A percentile compares a stretch with the other conserved stretches of the same genome.
phyloP scores from a whole-genome alignment of 2,113 vertebrate species.

The Haemorhous mexicanus region DNA sequence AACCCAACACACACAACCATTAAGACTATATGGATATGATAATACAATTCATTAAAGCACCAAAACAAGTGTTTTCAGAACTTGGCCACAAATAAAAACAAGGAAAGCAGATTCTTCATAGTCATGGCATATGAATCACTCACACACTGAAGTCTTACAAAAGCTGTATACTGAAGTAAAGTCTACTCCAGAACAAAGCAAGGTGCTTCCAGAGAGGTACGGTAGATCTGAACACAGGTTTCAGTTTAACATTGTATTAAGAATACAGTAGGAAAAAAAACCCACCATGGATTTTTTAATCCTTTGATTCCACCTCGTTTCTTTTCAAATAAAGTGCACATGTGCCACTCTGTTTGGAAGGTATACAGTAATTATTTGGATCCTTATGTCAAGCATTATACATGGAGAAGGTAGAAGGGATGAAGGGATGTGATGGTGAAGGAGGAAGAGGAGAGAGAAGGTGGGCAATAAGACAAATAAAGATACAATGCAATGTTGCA shows the following conservation, averaged over 20 bases:
- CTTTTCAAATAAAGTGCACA: constrained; percentile 14
- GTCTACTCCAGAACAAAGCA: not conserved
- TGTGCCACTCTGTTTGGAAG: not conserved
- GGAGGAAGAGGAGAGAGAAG: not conserved
- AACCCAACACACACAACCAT: not conserved
- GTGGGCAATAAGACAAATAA: not conserved
- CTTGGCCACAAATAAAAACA: not conserved
- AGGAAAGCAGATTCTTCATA: not conserved
- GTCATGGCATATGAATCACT: not conserved
- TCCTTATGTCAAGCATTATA: not conserved
- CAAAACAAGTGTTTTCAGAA: not conserved
- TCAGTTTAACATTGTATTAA: not conserved
- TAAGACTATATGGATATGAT: not conserved
- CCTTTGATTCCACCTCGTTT: not conserved
- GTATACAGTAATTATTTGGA: not conserved
- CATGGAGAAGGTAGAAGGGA: not conserved
- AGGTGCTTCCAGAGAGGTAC: not conserved
- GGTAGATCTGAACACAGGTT: not conserved
- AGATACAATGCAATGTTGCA: not conserved
- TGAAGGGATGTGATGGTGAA: not conserved
- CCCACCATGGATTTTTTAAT: not conserved
- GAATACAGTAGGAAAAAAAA: not conserved
- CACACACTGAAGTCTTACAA: not conserved
- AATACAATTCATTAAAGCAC: not conserved
- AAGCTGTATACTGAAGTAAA: not conserved